Evolutionary conservation across 2,113 vertebrate genomes (phyloP), one percentile per base, ranked within the genome.

Genomic region (Syngnathus typhle): DNA sequence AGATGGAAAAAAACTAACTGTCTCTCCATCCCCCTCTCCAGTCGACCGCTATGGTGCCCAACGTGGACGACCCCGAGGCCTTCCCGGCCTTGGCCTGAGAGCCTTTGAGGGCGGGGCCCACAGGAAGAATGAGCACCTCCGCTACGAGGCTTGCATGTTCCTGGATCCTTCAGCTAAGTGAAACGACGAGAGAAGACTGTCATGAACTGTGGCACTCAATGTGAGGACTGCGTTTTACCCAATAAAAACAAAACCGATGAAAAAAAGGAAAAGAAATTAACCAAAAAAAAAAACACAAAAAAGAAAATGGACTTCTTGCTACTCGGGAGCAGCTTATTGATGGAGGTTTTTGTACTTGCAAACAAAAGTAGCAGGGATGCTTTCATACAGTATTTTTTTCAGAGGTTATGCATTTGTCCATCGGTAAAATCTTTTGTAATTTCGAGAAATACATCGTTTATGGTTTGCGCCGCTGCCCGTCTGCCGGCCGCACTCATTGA

Each of bases 331-430:
- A 94, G 94, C 94, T 96, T 96, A 95, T 90, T 94, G 95, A 93
- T 98, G 95, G 95, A 96, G 95, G 95, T 98, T 99, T 61, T 99
- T 99, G 93, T 99, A 99, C 96, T 95, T 94, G 94, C 94, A 95
- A 93, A 95, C 92, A 93, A 32, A 85, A 92, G 94, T 98, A 98
- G 95, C 96, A 98, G 95, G 95, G 95, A 94, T 94, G 95, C 93
- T 99, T 98, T 98, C 95, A 97, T 98, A 96, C 90, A 90, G 89
- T 91, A 84, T 91, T 95, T 95, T 94, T 94, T 94, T 95, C 95
- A 94, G 95, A 98, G 94, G 93, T 96, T 96, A 94, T 96, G 95
- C 94, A 36, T 92, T 96, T 96, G 94, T 98, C 94, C 94, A 95
- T 96, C 93, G 91, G 96, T 94, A 94, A 89, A 94, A 96, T 58